A percentile compares a stretch with the other conserved stretches of the same genome.
Evolutionary conservation across 2,797 vertebrate species (phyloP).

Genomic region (Gymnoscopelus microlampas): DNA sequence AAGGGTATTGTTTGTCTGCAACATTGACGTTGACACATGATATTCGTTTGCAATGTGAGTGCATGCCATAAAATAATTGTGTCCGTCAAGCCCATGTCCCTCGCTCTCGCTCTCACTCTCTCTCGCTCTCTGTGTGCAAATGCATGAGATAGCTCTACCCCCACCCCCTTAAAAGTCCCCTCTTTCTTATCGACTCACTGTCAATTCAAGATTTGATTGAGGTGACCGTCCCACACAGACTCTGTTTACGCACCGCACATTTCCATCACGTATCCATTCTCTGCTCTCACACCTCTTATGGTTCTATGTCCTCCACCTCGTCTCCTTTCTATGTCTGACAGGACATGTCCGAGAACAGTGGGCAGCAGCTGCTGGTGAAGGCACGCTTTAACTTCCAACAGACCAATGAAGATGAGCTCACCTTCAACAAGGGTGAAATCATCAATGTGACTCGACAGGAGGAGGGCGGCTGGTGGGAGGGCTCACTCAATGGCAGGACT

Average conservation of each 20-base stretch:
- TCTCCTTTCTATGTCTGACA: conserved; percentile 49
- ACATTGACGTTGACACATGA: too few relatives aligned
- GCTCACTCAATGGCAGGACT: conserved; percentile 87
- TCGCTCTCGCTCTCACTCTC: too few relatives aligned
- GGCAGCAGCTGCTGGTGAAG: conserved; percentile 91
- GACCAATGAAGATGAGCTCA: conserved; percentile 98
- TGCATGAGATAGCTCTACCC: too few relatives aligned
- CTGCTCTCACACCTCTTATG: neutral
- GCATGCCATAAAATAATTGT: too few relatives aligned
- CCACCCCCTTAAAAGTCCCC: too few relatives aligned
- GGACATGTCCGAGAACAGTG: conserved; percentile 98
- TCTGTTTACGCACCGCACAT: too few relatives aligned
- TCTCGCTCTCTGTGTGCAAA: too few relatives aligned
- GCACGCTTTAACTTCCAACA: conserved; percentile 98
- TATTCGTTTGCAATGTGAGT: too few relatives aligned
- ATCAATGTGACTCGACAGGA: conserved; percentile 95
- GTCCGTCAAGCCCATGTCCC: too few relatives aligned
- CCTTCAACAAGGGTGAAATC: conserved; percentile 94
- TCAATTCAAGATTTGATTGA: too few relatives aligned
- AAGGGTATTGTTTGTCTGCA: neutral
- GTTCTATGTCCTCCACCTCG: neutral
- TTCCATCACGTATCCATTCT: neutral
- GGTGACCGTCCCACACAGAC: too few relatives aligned
- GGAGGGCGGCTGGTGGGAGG: conserved; percentile 99
- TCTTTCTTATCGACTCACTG: too few relatives aligned